Conservation (phyloP, 2,888 invertebrate genomes). For the Lepas anatifera region DNA sequence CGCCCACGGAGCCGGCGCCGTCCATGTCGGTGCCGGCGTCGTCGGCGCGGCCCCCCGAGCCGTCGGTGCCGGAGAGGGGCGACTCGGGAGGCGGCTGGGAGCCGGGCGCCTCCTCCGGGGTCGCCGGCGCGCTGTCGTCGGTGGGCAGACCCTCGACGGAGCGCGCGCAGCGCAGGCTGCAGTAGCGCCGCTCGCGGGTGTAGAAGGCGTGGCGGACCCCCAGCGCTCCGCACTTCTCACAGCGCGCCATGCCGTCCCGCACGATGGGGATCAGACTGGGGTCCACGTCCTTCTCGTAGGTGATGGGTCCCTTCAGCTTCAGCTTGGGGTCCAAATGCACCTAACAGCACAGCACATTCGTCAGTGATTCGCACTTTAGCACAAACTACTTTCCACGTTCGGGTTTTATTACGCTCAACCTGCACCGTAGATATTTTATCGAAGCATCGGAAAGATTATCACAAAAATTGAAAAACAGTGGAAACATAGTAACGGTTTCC, state of each 20-base stretch:
- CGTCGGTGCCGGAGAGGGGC: not conserved
- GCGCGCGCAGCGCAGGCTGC: conserved; percentile 66
- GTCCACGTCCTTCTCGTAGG: conserved; percentile 65
- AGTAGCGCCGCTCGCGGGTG: conserved; percentile 65
- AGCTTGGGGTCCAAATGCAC: conserved; percentile 45
- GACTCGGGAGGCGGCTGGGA: not conserved
- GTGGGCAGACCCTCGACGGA: conserved; percentile 15
- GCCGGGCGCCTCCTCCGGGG: not conserved
- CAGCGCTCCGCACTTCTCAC: conserved; percentile 70
- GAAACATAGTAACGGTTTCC: too few species aligned
- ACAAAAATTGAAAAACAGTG: too few species aligned
- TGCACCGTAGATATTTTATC: too few species aligned
- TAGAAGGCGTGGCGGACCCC: conserved; percentile 78
- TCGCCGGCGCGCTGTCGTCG: not conserved
- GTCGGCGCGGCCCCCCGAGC: not conserved
- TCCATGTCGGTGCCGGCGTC: too few species aligned
- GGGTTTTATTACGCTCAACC: too few species aligned
- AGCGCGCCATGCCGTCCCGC: conserved; percentile 77
- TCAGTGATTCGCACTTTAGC: too few species aligned
- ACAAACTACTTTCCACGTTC: too few species aligned
- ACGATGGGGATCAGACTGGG: conserved; percentile 74
- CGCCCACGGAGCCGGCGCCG: not conserved
- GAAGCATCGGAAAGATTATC: too few species aligned
- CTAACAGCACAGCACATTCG: too few species aligned
- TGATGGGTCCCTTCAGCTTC: conserved; percentile 61